Conservation (phyloP, 2,888 invertebrate species). For the Ophion slaviceki region DNA sequence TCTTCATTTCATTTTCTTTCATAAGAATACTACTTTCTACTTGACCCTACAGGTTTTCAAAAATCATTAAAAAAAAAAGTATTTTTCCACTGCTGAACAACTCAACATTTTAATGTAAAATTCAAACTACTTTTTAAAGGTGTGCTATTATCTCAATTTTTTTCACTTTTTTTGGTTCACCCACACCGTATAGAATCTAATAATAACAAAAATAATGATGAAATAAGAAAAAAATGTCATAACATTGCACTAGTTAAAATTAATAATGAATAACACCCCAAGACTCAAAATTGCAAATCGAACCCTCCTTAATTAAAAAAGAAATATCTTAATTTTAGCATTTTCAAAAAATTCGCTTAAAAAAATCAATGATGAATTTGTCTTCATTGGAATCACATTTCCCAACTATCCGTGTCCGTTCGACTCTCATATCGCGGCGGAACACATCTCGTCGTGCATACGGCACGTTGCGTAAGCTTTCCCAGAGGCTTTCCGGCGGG, state of each 20-base stretch:
- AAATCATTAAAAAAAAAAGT: too few relatives aligned
- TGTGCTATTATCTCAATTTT: neutral
- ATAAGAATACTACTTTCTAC: too few relatives aligned
- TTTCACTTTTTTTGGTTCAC: neutral
- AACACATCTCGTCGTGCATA: conserved; percentile 20
- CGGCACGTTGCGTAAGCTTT: conserved; percentile 40
- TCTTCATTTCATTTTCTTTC: too few relatives aligned
- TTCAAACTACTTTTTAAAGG: too few relatives aligned
- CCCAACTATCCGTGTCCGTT: conserved; percentile 12
- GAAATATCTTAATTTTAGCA: neutral
- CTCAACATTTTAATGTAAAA: too few relatives aligned
- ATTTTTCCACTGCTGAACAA: too few relatives aligned
- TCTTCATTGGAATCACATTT: conserved; percentile 27
- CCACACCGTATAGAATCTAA: neutral
- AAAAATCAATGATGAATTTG: neutral
- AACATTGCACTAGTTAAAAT: too few relatives aligned
- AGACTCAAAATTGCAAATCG: too few relatives aligned
- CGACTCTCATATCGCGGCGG: conserved; percentile 36
- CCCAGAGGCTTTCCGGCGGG: conserved; percentile 24
- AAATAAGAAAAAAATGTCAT: too few relatives aligned
- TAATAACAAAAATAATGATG: neutral
- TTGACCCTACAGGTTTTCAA: too few relatives aligned
- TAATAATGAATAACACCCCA: too few relatives aligned
- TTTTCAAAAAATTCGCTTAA: neutral
- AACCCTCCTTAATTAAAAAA: too few relatives aligned